phyloP scores from a whole-genome alignment of 92 coral and sea anemone genomes.

The Pocillopora grandis region DNA sequence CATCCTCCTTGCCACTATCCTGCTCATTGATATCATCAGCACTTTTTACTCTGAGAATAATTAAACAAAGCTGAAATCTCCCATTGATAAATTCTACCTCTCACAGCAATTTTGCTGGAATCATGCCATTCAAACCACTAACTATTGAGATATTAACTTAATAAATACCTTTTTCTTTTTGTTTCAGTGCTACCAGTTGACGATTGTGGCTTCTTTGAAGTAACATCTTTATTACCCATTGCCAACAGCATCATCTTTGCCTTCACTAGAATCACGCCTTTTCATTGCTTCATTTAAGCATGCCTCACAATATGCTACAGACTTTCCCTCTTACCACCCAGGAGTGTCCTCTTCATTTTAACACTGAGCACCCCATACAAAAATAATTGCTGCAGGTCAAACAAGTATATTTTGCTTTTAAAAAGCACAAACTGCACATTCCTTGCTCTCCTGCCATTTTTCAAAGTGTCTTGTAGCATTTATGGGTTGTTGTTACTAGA shows the following conservation, averaged over 20 bases:
- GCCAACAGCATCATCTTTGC: constrained; percentile 26
- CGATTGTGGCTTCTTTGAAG: constrained; percentile 4
- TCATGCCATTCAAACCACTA: too few species aligned
- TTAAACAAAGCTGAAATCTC: too few species aligned
- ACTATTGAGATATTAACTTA: constrained; percentile 25
- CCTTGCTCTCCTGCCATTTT: constrained; percentile 1
- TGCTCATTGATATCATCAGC: too few species aligned
- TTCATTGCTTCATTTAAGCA: constrained; percentile 46
- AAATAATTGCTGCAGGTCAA: constrained; percentile 21
- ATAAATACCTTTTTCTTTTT: constrained; percentile 26
- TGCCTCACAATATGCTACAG: neutral
- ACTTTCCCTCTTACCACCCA: constrained; percentile 48
- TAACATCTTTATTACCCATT: neutral
- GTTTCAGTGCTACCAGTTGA: constrained; percentile 14
- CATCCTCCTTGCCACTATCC: too few species aligned
- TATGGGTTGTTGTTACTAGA: neutral
- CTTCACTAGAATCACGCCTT: constrained; percentile 9
- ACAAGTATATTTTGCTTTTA: constrained; percentile 21
- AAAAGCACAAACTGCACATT: constrained; percentile 26
- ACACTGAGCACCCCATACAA: too few species aligned
- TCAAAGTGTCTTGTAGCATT: too few species aligned
- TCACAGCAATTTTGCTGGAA: too few species aligned
- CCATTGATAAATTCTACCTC: too few species aligned
- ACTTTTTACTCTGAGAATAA: too few species aligned
- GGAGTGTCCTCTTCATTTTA: constrained; percentile 34